phyloP scores from a whole-genome alignment of 2,113 vertebrate species.

The Glareola pratincola region DNA sequence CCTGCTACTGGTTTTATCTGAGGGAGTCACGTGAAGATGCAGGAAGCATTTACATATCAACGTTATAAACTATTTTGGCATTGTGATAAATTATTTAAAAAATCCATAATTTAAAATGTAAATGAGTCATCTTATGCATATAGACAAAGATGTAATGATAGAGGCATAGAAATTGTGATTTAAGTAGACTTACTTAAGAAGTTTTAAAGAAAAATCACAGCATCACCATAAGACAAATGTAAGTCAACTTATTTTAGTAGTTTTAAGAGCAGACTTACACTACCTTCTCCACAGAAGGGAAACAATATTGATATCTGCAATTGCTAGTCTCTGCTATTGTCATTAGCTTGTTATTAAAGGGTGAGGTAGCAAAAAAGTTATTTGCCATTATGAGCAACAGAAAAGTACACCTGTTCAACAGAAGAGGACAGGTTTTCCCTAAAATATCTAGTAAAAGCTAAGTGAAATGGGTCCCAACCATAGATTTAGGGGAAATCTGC shows the following conservation, averaged over 20 bases:
- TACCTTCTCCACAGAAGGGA: neutral
- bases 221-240: neutral
- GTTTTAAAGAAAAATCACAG: neutral
- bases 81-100: neutral
- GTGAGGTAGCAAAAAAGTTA: neutral
- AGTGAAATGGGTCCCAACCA: neutral
- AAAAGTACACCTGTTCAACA: neutral
- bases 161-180: neutral
- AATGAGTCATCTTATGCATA: neutral
- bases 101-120: neutral
- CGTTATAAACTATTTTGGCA: neutral
- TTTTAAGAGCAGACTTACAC: neutral
- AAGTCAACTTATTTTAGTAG: neutral
- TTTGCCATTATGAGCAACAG: neutral
- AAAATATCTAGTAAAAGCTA: neutral
- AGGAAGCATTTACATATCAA: neutral
- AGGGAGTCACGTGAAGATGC: neutral
- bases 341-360: neutral
- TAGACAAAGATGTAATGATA: neutral
- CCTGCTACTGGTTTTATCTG: neutral
- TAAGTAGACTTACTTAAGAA: neutral
- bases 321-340: neutral
- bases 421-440: neutral
- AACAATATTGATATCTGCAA: neutral
- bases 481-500: neutral